phyloP scores from a whole-genome alignment of 2,888 invertebrate species.

The Pachycephus smyrnensis region DNA sequence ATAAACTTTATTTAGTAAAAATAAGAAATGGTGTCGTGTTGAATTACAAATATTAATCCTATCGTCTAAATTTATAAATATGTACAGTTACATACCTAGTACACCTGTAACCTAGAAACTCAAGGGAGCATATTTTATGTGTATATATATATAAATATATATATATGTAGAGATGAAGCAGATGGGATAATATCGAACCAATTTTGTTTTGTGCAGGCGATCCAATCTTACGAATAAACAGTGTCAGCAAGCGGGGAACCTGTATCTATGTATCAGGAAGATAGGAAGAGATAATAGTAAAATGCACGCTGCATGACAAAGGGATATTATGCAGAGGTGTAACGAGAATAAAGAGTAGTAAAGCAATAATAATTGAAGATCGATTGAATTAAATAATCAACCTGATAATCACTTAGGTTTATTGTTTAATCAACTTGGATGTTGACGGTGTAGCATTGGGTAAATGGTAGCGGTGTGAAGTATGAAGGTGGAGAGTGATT shows the following conservation, averaged over 20 bases:
- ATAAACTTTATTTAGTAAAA: conserved; percentile 63
- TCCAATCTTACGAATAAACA: not conserved
- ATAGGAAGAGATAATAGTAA: no score
- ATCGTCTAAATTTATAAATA: conserved; percentile 61
- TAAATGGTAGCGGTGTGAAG: not conserved
- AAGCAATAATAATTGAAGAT: not conserved
- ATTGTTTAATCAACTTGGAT: not conserved
- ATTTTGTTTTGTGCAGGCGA: conserved; percentile 14
- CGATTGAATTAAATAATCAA: not conserved
- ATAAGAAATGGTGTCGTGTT: conserved; percentile 59
- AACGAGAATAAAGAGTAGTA: not conserved
- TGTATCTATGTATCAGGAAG: not conserved
- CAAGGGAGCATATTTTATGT: conserved; percentile 42
- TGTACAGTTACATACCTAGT: conserved; percentile 59
- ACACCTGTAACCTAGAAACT: conserved; percentile 48
- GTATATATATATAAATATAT: conserved; percentile 18
- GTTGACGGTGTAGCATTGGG: not conserved
- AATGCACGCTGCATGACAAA: not conserved
- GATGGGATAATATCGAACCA: conserved; percentile 43
- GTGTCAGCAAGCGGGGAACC: not conserved
- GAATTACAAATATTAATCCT: conserved; percentile 62
- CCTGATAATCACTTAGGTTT: not conserved
- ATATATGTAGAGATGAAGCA: conserved; percentile 42
- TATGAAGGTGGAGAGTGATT: not conserved
- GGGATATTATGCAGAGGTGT: not conserved